A percentile compares a stretch with the other conserved stretches of the same genome.
Conservation (phyloP, 2,888 invertebrate species). For the Nomada fabriciana region DNA sequence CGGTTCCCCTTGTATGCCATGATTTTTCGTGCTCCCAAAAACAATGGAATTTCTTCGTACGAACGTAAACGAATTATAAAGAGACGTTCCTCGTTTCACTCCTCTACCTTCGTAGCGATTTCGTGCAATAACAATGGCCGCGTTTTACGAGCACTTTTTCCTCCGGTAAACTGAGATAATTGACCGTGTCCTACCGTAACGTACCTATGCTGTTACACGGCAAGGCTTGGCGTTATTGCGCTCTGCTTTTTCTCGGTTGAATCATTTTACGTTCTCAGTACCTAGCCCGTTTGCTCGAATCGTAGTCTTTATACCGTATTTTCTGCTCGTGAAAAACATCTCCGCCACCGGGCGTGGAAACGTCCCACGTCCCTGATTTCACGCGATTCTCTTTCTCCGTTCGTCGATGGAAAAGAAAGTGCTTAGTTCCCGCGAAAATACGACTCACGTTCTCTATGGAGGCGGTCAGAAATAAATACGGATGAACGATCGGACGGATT, state of each 20-base stretch:
- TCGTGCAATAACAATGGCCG: slow-evolving; percentile 24
- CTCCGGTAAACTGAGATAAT: slow-evolving; percentile 47
- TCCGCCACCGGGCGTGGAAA: not conserved
- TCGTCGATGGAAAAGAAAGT: slow-evolving; percentile 47
- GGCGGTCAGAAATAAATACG: slow-evolving; percentile 10
- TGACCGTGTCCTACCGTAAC: slow-evolving; percentile 55
- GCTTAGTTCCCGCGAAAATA: slow-evolving; percentile 25
- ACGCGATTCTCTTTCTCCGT: slow-evolving; percentile 21
- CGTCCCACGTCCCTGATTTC: slow-evolving; percentile 51
- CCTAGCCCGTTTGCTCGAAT: not conserved
- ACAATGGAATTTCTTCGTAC: slow-evolving; percentile 5
- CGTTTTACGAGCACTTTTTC: slow-evolving; percentile 43
- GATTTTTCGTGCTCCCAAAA: not conserved
- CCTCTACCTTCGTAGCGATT: slow-evolving; percentile 17
- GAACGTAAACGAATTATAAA: slow-evolving; percentile 9
- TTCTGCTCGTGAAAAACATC: slow-evolving; percentile 39
- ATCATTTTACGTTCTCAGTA: slow-evolving; percentile 23
- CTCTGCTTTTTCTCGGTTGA: slow-evolving; percentile 36
- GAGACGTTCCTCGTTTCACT: slow-evolving; percentile 4
- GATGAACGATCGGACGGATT: not conserved
- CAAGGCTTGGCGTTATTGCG: slow-evolving; percentile 24
- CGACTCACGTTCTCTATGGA: slow-evolving; percentile 6
- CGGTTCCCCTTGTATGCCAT: not conserved
- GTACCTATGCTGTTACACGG: not conserved
- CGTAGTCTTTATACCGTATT: not conserved